phyloP scores from a whole-genome alignment of 2,888 invertebrate species.

The Tetheella fluctuosa region DNA sequence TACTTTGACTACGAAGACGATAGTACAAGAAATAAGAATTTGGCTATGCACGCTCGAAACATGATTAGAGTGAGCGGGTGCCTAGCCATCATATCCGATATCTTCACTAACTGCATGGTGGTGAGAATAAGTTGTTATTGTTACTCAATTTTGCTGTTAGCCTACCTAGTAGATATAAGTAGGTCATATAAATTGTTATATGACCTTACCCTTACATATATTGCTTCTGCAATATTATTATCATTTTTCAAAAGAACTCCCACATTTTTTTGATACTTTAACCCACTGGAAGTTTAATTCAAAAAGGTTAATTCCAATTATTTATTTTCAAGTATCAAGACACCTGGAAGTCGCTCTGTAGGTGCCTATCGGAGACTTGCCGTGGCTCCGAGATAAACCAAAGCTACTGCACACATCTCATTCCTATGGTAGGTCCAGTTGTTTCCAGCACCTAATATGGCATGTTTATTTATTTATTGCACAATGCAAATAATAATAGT shows the following conservation, averaged over 20 bases:
- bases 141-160: background rate
- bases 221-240: too few species aligned
- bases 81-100: slow-evolving; percentile 57
- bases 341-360: slow-evolving; percentile 69
- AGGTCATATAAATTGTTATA: too few species aligned
- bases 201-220: too few species aligned
- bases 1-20: slow-evolving; percentile 43
- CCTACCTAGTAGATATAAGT: background rate
- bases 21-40: slow-evolving; percentile 34
- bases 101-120: slow-evolving; percentile 62
- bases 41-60: slow-evolving; percentile 56
- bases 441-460: too few species aligned
- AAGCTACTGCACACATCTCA: slow-evolving; percentile 64
- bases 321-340: slow-evolving; percentile 57
- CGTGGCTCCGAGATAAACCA: slow-evolving; percentile 57
- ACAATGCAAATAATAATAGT: too few species aligned
- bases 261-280: background rate
- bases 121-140: slow-evolving; percentile 41
- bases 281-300: too few species aligned
- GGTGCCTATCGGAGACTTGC: slow-evolving; percentile 63
- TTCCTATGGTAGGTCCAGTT: slow-evolving; percentile 57
- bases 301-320: too few species aligned
- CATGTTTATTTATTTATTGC: too few species aligned
- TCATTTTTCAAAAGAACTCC: too few species aligned
- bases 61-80: slow-evolving; percentile 69